A percentile compares a stretch with the other conserved stretches of the same genome.
Evolutionary conservation across 2,888 invertebrate species (phyloP).

Genomic region (Anagyrus pseudococci): DNA sequence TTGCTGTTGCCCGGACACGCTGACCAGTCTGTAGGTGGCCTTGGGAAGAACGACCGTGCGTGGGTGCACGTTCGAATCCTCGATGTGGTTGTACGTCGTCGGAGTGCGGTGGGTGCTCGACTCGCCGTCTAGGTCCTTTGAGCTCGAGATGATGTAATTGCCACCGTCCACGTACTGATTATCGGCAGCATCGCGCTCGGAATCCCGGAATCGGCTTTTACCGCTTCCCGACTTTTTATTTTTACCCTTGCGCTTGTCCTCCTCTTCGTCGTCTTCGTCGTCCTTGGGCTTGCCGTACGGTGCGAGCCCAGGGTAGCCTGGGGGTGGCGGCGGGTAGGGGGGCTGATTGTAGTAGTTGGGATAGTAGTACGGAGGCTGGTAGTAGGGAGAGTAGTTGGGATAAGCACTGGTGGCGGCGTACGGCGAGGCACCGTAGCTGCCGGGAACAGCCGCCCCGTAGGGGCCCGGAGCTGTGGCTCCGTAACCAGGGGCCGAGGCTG

Average conservation of each 20-base stretch:
- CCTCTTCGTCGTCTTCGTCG: slow-evolving; percentile 24
- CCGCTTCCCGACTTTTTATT: slow-evolving; percentile 41
- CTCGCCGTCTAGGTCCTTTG: slow-evolving; percentile 53
- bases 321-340: slow-evolving; percentile 46
- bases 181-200: slow-evolving; percentile 39
- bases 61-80: slow-evolving; percentile 42
- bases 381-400: slow-evolving; percentile 51
- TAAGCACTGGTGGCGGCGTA: slow-evolving; percentile 35
- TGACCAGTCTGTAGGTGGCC: slow-evolving; percentile 51
- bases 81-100: slow-evolving; percentile 48
- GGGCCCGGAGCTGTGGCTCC: slow-evolving; percentile 3
- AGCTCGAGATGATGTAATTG: slow-evolving; percentile 49
- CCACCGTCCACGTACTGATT: slow-evolving; percentile 51
- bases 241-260: slow-evolving; percentile 25
- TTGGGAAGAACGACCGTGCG: slow-evolving; percentile 40
- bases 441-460: neutral
- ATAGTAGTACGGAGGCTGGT: slow-evolving; percentile 48
- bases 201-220: slow-evolving; percentile 42
- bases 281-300: slow-evolving; percentile 38
- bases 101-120: slow-evolving; percentile 49
- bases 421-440: slow-evolving; percentile 5
- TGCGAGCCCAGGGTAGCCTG: slow-evolving; percentile 28
- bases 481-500: neutral
- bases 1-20: slow-evolving; percentile 48
- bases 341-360: slow-evolving; percentile 52